Evolutionary conservation across 2,113 vertebrate genomes (phyloP).

Genomic region (Typhlomys cinereus): DNA sequence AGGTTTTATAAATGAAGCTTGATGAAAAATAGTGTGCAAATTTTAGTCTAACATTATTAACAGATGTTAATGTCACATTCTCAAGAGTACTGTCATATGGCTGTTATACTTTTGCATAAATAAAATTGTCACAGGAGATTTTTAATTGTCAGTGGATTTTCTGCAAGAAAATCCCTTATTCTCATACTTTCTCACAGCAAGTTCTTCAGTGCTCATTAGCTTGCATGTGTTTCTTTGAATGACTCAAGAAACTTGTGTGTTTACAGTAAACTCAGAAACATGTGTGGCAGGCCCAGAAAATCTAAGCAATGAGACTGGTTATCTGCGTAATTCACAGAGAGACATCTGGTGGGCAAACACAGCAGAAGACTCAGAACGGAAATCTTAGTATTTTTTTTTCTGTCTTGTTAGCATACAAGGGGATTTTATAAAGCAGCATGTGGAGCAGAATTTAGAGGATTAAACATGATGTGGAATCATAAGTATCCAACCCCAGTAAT

Average conservation of each 20-base stretch:
- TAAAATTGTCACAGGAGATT: background rate
- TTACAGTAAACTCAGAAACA: slow-evolving; percentile 25
- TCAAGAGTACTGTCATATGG: background rate
- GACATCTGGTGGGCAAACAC: slow-evolving; percentile 14
- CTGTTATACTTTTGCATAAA: background rate
- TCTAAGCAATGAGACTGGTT: background rate
- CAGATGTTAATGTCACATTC: background rate
- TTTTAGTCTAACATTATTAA: background rate
- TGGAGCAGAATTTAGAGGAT: background rate
- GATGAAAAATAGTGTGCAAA: background rate
- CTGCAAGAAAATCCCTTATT: background rate
- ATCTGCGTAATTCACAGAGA: background rate
- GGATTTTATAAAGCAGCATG: background rate
- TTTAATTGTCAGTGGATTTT: background rate
- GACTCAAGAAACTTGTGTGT: background rate
- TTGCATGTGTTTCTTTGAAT: background rate
- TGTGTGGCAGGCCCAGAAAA: background rate
- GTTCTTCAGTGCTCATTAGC: background rate
- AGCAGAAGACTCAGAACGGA: background rate
- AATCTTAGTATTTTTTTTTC: background rate
- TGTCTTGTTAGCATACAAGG: background rate
- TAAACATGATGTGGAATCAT: background rate
- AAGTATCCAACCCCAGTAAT: background rate
- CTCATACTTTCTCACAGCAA: background rate
- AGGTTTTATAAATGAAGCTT: background rate